Percentiles rank a stretch among this genome's conserved stretches.
Conservation (phyloP, 2,797 vertebrate genomes). For the Rhinichthys osculus region DNA sequence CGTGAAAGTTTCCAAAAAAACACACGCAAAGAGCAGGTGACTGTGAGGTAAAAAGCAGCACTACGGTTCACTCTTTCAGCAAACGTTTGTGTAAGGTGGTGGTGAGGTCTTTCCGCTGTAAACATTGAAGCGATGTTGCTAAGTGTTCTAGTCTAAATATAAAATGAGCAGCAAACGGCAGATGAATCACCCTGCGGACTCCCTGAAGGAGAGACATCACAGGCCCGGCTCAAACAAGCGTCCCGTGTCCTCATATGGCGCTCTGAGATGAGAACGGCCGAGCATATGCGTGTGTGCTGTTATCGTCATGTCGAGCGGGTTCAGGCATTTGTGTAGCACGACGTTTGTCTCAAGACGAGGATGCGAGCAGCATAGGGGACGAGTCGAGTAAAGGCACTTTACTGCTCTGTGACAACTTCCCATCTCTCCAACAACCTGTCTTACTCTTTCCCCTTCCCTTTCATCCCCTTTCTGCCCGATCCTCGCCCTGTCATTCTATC, state of each 20-base stretch:
- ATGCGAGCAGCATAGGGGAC: not conserved
- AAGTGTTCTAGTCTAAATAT: constrained; percentile 61
- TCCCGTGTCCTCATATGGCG: constrained; percentile 34
- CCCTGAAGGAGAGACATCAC: constrained; percentile 4
- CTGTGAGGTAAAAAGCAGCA: constrained; percentile 48
- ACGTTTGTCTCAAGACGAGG: constrained; percentile 9
- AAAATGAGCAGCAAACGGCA: constrained; percentile 73
- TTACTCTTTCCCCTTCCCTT: constrained; percentile 4
- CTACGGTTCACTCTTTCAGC: constrained; percentile 10
- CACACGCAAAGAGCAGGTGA: constrained; percentile 22
- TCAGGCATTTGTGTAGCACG: constrained; percentile 22
- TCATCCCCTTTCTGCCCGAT: constrained; percentile 16
- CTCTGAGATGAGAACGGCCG: constrained; percentile 8
- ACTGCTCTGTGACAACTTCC: constrained; percentile 21
- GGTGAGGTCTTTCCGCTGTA: constrained; percentile 73
- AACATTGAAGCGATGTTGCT: constrained; percentile 73
- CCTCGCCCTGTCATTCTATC: constrained; percentile 16
- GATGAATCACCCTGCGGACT: constrained; percentile 12
- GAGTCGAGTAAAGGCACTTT: constrained; percentile 81
- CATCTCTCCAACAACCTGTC: not conserved
- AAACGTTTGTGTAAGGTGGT: constrained; percentile 13
- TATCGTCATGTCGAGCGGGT: constrained; percentile 10
- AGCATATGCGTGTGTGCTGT: constrained; percentile 15
- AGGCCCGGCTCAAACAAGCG: constrained; percentile 7
- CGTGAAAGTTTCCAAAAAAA: constrained; percentile 51